Base-by-base conservation (phyloP, 2,797 vertebrate genomes). In the Eulemur rubriventer region DNA sequence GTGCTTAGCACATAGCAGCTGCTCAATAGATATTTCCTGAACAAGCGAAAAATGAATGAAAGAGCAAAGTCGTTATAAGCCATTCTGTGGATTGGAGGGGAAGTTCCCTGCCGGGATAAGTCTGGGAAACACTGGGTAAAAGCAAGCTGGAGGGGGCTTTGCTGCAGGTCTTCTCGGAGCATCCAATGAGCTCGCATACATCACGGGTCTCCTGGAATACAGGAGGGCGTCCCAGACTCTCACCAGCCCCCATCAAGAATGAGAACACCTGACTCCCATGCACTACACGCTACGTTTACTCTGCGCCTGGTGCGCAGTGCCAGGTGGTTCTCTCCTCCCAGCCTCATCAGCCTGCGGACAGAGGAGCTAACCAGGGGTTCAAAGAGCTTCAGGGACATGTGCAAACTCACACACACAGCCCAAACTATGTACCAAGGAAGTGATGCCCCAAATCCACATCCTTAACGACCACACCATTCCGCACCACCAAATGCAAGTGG, bases 391-490 rank as follows among this genome's bases (percentile, higher is more conserved):
- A 52, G 55, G 28, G 33, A 41, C 22, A 28, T 55, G 35, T n/a
- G 43, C 33, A 38, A 8, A 16, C 4, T 59, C 70, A 92, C 43
- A 59, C 3, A 50, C 41, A 33, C 0, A n/a, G 30, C 22, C 35
- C 13, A 4, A 50, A 28, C 52, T 33, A 4, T 26, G 46, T 24
- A 16, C 33, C 73, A 50, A 11, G 20, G 67, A 82, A 41, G 55
- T 8, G 43, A 50, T 5, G 4, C n/a, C n/a, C n/a, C 57, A 65
- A 89, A 35, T 12, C 69, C 33, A 48, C 4, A 0, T 12, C 52
- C 46, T 72, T 38, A 11, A 38, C 0, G 6, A 38, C 83, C 2
- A 22, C 1, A 2, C 0, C 33, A 7, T 1, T 0, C 28, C 10
- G 6, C 24, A 22, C 28, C 88, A 35, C 11, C 52, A 38, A 24